Percentiles rank a stretch among this genome's conserved stretches.
Conservation (phyloP, 1,140 invertebrate genomes). For the Carposina sasakii region DNA sequence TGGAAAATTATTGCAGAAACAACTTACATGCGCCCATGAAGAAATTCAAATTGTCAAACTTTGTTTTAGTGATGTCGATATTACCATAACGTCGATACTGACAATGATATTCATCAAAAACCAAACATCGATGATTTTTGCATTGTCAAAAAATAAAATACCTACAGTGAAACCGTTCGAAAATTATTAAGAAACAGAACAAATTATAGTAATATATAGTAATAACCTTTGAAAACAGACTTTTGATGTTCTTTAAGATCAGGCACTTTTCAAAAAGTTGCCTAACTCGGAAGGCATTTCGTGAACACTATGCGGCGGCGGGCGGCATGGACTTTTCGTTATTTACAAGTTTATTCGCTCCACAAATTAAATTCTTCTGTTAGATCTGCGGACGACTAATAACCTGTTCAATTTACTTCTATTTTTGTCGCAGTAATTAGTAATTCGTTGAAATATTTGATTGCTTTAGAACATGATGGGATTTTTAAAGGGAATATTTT, state of each 20-base stretch:
- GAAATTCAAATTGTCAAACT: no score
- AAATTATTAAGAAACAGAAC: constrained; percentile 7
- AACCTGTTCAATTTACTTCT: not conserved
- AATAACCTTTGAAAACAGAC: constrained; percentile 7
- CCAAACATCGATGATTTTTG: not conserved
- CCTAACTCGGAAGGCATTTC: constrained; percentile 16
- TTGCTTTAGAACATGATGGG: constrained; percentile 1
- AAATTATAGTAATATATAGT: constrained; percentile 4
- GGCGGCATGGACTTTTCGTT: constrained; percentile 4
- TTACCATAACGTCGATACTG: not conserved
- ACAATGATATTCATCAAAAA: not conserved
- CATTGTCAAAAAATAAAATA: constrained; percentile 4
- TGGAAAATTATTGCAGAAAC: no score
- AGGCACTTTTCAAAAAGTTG: constrained; percentile 15
- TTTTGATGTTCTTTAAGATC: constrained; percentile 13
- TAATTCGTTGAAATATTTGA: constrained; percentile 9
- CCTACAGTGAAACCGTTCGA: not conserved
- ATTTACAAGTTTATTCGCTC: constrained; percentile 11
- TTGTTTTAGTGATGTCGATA: not conserved
- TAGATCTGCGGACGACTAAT: not conserved
- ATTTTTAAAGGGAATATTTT: constrained; percentile 1
- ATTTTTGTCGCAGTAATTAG: constrained; percentile 1
- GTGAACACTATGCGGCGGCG: not conserved
- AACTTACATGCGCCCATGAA: no score
- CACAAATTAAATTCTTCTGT: constrained; percentile 20